phyloP scores from a whole-genome alignment of 1,140 invertebrate species.

The Sycophila sp. region DNA sequence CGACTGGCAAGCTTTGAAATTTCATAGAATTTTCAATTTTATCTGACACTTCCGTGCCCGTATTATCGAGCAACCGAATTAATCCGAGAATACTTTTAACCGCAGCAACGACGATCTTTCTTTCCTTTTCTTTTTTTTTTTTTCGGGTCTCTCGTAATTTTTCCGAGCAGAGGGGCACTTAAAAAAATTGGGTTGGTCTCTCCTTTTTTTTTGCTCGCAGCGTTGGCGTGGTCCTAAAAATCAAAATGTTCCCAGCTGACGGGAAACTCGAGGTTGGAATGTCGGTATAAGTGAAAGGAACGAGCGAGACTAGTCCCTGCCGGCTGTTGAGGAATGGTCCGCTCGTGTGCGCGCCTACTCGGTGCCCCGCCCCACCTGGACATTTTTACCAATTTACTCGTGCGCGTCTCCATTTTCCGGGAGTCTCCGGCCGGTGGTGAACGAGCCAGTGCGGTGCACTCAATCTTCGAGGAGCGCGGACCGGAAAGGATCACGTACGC shows the following conservation, averaged over 20 bases:
- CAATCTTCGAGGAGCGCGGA: conserved; percentile 15
- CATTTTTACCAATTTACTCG: conserved; percentile 55
- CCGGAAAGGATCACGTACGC: conserved; percentile 23
- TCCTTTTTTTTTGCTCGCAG: no score
- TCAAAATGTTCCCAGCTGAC: no score
- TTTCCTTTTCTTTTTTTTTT: no score
- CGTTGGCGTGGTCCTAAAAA: no score
- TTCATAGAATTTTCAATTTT: no score
- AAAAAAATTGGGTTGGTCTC: no score
- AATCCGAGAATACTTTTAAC: no score
- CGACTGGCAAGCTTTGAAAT: no score
- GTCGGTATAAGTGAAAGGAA: conserved; percentile 24
- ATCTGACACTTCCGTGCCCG: neutral
- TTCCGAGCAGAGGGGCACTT: no score
- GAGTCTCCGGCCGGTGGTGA: neutral
- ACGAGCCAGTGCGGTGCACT: conserved; percentile 17
- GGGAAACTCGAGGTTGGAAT: no score
- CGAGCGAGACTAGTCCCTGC: conserved; percentile 30
- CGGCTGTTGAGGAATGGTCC: conserved; percentile 44
- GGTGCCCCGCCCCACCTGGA: conserved; percentile 40
- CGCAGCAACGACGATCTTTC: no score
- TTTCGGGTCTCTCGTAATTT: no score
- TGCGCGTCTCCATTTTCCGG: neutral
- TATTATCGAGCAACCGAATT: neutral
- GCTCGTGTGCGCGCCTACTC: conserved; percentile 39